Evolutionary conservation across 2,797 vertebrate genomes (phyloP).

Genomic region (Muraenolepis orangiensis): DNA sequence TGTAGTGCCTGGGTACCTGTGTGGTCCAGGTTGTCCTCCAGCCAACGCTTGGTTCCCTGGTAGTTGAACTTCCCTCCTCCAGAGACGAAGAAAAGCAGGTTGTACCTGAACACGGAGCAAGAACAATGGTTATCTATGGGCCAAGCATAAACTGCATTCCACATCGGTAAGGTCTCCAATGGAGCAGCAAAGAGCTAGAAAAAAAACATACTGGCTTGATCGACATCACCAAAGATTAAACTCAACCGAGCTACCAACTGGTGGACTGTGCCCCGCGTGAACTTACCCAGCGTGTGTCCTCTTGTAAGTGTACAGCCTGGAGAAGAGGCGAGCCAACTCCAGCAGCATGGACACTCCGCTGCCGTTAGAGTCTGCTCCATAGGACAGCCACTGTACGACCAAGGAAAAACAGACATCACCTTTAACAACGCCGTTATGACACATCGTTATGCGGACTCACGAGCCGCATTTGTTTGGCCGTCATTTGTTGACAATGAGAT

Average conservation of each 20-base stretch:
- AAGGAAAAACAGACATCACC: not conserved
- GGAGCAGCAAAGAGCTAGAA: not conserved
- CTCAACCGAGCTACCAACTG: too few species aligned
- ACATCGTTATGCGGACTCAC: too few species aligned
- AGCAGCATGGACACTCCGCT: conserved; percentile 90
- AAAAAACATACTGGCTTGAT: not conserved
- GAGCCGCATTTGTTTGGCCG: too few species aligned
- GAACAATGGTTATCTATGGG: not conserved
- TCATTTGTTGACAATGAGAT: too few species aligned
- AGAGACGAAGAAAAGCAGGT: conserved; percentile 94
- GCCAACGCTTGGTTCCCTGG: conserved; percentile 97
- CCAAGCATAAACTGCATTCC: not conserved
- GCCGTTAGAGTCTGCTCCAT: conserved; percentile 93
- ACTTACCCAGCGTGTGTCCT: conserved; percentile 93
- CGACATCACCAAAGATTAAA: not conserved
- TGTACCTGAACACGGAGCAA: conserved; percentile 78
- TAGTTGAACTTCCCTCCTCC: conserved; percentile 99
- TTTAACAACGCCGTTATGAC: not conserved
- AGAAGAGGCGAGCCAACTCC: conserved; percentile 94
- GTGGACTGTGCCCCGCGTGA: too few species aligned
- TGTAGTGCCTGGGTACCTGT: conserved; percentile 78
- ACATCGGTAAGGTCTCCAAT: not conserved
- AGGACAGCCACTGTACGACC: conserved; percentile 86
- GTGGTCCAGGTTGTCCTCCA: conserved; percentile 96
- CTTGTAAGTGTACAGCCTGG: conserved; percentile 94